These are phyloP conservation scores for Podarcis siculus DNA, from an alignment of 2,797 vertebrate species.

Conservation along the genomic window DNA sequence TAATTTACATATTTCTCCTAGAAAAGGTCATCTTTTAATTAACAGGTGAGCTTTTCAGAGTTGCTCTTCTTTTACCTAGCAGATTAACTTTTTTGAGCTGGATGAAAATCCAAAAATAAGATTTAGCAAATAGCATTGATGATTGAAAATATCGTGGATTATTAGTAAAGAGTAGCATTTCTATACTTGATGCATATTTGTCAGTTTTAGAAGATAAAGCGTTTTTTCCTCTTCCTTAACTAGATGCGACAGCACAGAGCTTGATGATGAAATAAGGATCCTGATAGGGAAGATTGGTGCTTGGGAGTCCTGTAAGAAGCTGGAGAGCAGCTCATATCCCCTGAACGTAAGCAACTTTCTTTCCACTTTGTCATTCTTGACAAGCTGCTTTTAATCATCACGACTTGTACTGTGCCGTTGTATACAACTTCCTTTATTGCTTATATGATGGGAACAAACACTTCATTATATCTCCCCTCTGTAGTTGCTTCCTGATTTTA, in stretches of 20 bases:
- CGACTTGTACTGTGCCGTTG: conserved; percentile 32
- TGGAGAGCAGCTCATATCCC: conserved; percentile 18
- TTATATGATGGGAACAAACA: conserved; percentile 46
- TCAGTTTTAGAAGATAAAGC: neutral
- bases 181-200: neutral
- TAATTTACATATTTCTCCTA: neutral
- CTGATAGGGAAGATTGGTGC: conserved; percentile 65
- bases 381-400: conserved; percentile 18
- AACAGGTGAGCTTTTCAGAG: neutral
- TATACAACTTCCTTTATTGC: conserved; percentile 41
- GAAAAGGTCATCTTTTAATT: neutral
- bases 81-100: neutral
- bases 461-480: neutral
- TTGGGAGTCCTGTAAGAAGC: neutral
- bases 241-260: conserved; percentile 78
- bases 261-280: conserved; percentile 71
- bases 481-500: conserved; percentile 39
- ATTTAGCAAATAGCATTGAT: neutral
- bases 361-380: conserved; percentile 56
- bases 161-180: neutral
- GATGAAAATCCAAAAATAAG: neutral
- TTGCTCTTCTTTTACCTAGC: neutral
- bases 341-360: conserved; percentile 66
- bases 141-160: neutral
- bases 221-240: conserved; percentile 19